Percentiles rank a stretch among this genome's conserved stretches.
phyloP scores from a whole-genome alignment of 1,140 invertebrate genomes.

The Neotoxoptera formosana region DNA sequence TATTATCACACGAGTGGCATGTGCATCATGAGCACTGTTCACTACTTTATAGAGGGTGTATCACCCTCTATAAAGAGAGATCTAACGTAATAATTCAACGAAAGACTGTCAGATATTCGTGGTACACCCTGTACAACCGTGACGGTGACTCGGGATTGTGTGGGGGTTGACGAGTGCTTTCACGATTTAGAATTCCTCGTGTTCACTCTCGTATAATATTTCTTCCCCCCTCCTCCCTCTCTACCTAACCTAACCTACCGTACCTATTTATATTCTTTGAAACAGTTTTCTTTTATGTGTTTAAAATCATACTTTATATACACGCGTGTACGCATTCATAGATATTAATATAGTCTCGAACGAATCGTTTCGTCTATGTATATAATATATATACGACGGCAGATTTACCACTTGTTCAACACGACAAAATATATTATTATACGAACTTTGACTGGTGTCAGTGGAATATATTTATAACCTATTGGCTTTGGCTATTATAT shows the following conservation, averaged over 20 bases:
- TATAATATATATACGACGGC: no score
- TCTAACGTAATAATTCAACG: neutral
- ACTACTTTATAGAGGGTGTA: neutral
- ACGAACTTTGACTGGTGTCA: neutral
- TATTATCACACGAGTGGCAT: neutral
- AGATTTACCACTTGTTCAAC: neutral
- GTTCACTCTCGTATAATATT: slow-evolving; percentile 7
- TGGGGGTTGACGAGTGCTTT: slow-evolving; percentile 12
- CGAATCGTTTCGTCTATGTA: neutral
- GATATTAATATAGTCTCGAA: neutral
- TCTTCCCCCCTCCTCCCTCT: neutral
- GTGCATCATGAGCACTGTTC: neutral
- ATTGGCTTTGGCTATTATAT: neutral
- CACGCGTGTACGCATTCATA: neutral
- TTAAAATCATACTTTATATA: neutral
- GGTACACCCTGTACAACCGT: neutral
- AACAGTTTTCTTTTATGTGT: neutral
- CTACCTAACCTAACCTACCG: neutral
- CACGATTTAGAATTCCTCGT: slow-evolving; percentile 13
- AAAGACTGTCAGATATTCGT: neutral
- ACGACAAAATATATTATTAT: neutral
- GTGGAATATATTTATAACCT: neutral
- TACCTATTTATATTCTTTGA: neutral
- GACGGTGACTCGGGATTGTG: neutral
- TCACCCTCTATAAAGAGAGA: no score